phyloP scores from a whole-genome alignment of 1,140 invertebrate species.

The Plodia interpunctella region DNA sequence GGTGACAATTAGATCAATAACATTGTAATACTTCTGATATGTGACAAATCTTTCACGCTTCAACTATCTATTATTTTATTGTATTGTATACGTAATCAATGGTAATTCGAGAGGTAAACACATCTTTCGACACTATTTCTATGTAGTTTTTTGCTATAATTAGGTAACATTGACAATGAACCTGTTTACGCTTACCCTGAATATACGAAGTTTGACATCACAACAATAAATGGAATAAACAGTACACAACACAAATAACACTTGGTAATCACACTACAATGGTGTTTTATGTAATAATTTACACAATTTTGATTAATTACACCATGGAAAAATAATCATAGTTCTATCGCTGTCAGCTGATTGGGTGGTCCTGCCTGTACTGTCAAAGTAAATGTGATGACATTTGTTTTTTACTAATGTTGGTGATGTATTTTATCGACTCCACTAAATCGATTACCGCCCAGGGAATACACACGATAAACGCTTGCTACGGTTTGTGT shows the following conservation, averaged over 20 bases:
- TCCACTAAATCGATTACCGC: too few relatives aligned
- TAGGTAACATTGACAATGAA: conserved; percentile 17
- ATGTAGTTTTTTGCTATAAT: conserved; percentile 12
- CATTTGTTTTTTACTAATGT: too few relatives aligned
- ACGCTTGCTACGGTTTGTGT: too few relatives aligned
- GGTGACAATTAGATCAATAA: not conserved
- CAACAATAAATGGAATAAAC: conserved; percentile 18
- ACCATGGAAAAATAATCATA: conserved; percentile 58
- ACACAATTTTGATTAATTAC: conserved; percentile 48
- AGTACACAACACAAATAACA: conserved; percentile 24
- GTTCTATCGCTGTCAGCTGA: conserved; percentile 61
- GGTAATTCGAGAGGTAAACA: not conserved
- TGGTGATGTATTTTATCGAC: too few relatives aligned
- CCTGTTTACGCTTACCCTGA: conserved; percentile 18
- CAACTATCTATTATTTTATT: not conserved
- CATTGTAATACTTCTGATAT: not conserved
- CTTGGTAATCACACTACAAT: conserved; percentile 3
- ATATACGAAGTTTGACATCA: conserved; percentile 19
- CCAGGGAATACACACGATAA: too few relatives aligned
- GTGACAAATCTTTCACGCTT: not conserved
- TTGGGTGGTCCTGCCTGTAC: conserved; percentile 34
- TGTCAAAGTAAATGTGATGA: not conserved
- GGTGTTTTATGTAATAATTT: conserved; percentile 71
- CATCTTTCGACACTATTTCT: not conserved
- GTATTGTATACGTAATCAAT: not conserved